These are phyloP conservation scores for Heteropelma amictum DNA, from an alignment of 2,888 invertebrate genomes.

Conservation along the genomic window DNA sequence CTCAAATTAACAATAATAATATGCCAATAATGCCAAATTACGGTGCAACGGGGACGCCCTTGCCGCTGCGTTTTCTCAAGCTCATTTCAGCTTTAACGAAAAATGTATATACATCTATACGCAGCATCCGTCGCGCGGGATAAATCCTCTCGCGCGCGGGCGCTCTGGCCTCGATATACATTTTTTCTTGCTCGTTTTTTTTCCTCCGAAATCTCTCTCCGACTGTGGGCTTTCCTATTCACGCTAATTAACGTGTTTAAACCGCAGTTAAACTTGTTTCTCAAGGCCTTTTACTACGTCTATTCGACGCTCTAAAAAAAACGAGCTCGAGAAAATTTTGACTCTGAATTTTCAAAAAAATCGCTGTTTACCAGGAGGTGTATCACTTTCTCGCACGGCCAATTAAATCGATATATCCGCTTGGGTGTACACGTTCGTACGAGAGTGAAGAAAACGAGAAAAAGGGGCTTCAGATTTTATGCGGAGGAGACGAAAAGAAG, in stretches of 20 bases:
- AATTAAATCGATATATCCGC: conserved; percentile 52
- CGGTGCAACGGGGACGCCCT: conserved; percentile 63
- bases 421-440: conserved; percentile 12
- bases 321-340: no score
- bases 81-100: conserved; percentile 7
- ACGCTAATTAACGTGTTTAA: not conserved
- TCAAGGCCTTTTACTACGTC: no score
- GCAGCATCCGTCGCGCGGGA: conserved; percentile 21
- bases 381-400: no score
- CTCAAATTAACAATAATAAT: conserved; percentile 76
- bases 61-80: conserved; percentile 43
- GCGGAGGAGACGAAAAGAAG: conserved; percentile 12
- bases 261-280: conserved; percentile 14
- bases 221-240: not conserved
- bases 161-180: conserved; percentile 14
- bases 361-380: no score
- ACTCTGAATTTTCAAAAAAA: no score
- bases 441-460: conserved; percentile 19
- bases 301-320: no score
- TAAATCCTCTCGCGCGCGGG: conserved; percentile 36
- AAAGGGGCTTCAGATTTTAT: not conserved
- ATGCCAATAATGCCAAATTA: conserved; percentile 76
- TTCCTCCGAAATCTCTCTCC: not conserved
- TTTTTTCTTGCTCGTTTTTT: not conserved
- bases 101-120: not conserved